phyloP scores from a whole-genome alignment of 2,797 vertebrate species.

The Amblyraja radiata region DNA sequence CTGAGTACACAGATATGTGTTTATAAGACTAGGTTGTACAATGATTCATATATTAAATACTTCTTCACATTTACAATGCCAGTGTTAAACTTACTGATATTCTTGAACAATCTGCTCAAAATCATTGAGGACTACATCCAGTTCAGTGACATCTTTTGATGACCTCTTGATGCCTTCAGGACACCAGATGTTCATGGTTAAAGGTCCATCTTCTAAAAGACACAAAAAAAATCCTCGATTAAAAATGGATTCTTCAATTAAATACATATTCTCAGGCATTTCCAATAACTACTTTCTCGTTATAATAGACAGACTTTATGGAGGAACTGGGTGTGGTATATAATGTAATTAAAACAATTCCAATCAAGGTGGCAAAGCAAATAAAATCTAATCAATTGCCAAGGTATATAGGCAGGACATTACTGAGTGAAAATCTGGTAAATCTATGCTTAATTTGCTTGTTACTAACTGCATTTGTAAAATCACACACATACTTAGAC shows the following conservation, averaged over 20 bases:
- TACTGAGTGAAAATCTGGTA: neutral
- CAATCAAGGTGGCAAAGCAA: neutral
- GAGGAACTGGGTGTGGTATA: neutral
- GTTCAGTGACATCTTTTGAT: constrained; percentile 52
- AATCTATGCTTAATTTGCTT: neutral
- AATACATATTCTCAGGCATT: neutral
- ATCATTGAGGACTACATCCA: constrained; percentile 58
- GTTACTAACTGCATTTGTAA: neutral
- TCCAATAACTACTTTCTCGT: neutral
- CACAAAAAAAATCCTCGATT: constrained; percentile 30
- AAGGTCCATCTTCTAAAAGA: constrained; percentile 42
- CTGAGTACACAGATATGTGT: neutral
- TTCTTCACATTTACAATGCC: neutral
- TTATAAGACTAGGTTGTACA: neutral
- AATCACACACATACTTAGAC: neutral
- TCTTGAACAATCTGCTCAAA: constrained; percentile 55
- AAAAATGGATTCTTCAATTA: neutral
- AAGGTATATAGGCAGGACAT: neutral
- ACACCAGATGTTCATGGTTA: constrained; percentile 47
- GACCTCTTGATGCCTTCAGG: constrained; percentile 48
- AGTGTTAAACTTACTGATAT: constrained; percentile 57
- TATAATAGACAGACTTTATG: neutral
- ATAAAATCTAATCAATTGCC: neutral
- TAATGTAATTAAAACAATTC: neutral
- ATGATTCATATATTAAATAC: neutral